phyloP scores from a whole-genome alignment of 2,113 vertebrate genomes.

The Rhabdornis inornatus region DNA sequence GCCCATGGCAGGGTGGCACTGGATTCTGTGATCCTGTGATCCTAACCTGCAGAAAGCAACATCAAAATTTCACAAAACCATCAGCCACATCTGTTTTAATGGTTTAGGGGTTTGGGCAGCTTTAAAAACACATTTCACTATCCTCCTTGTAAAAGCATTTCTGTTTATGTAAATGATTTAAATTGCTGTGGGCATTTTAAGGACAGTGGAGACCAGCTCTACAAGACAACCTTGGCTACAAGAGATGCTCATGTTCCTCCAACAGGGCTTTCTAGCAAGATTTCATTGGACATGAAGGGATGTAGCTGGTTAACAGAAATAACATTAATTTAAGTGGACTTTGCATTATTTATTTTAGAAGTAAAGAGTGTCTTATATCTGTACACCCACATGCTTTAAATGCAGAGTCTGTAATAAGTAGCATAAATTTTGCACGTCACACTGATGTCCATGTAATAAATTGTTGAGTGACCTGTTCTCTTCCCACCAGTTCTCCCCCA shows the following conservation, averaged over 20 bases:
- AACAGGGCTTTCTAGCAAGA: conserved; percentile 14
- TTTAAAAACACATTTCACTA: conserved; percentile 38
- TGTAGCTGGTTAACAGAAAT: conserved; percentile 43
- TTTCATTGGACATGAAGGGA: conserved; percentile 42
- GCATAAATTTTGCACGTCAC: conserved; percentile 9
- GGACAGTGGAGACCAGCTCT: conserved; percentile 15
- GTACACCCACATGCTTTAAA: background rate
- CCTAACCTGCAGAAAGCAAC: background rate
- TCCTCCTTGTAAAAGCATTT: conserved; percentile 36
- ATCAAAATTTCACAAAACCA: conserved; percentile 23
- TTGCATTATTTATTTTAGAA: conserved; percentile 43
- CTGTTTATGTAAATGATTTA: conserved; percentile 59
- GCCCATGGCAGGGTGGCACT: background rate
- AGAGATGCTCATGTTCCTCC: conserved; percentile 12
- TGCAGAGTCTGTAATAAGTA: background rate
- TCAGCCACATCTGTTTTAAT: conserved; percentile 35
- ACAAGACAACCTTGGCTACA: background rate
- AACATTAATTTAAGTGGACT: conserved; percentile 34
- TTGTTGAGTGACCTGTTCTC: conserved; percentile 49
- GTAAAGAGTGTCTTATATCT: background rate
- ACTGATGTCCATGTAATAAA: conserved; percentile 39
- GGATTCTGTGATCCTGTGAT: background rate
- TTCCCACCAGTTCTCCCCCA: background rate
- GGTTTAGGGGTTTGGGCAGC: conserved; percentile 20
- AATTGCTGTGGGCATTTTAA: conserved; percentile 54